A percentile compares a stretch with the other conserved stretches of the same genome.
Evolutionary conservation across 2,797 vertebrate species (phyloP).

Genomic region (Schizopygopsis pylzovi): DNA sequence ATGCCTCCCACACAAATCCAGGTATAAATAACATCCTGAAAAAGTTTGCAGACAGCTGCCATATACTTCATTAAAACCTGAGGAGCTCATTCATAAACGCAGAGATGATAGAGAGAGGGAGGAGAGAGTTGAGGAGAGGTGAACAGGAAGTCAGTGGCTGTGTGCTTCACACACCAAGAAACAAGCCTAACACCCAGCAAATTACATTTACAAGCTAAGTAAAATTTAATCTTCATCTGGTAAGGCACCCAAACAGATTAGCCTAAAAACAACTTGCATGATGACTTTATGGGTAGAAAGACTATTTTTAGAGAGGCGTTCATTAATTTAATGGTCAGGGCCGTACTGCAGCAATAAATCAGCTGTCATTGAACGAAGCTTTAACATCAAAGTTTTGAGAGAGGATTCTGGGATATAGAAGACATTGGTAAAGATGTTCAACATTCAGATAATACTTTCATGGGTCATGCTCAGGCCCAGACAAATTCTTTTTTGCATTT

Average conservation of each 20-base stretch:
- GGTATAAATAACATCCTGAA: slow-evolving; percentile 41
- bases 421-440: not conserved
- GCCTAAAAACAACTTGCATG: slow-evolving; percentile 71
- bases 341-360: slow-evolving; percentile 55
- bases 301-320: slow-evolving; percentile 73
- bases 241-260: slow-evolving; percentile 72
- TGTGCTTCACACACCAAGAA: slow-evolving; percentile 31
- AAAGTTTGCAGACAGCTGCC: slow-evolving; percentile 16
- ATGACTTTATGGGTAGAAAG: slow-evolving; percentile 73
- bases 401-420: slow-evolving; percentile 15
- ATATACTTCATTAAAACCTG: slow-evolving; percentile 43
- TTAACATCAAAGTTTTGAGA: slow-evolving; percentile 12
- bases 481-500: not conserved
- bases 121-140: slow-evolving; percentile 36
- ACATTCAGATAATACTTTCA: not conserved
- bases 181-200: slow-evolving; percentile 60
- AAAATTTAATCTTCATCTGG: slow-evolving; percentile 70
- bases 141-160: slow-evolving; percentile 14
- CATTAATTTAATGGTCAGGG: slow-evolving; percentile 61
- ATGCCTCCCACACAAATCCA: slow-evolving; percentile 33
- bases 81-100: slow-evolving; percentile 40
- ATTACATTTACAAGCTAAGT: slow-evolving; percentile 66
- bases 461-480: not conserved
- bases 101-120: slow-evolving; percentile 9
- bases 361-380: slow-evolving; percentile 35